Conservation (phyloP, 2,888 invertebrate species). For the Erannis defoliaria region DNA sequence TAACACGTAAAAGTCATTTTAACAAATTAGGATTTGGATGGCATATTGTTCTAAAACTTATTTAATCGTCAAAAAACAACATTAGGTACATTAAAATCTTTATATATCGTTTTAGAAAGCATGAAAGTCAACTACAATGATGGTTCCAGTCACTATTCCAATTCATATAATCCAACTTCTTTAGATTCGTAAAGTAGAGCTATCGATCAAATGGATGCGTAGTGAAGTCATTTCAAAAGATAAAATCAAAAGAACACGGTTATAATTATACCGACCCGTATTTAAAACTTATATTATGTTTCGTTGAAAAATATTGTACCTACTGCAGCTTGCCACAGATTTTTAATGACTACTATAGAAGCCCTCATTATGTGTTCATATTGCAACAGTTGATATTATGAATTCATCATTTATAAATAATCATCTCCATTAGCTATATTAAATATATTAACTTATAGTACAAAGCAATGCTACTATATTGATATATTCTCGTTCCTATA, state of each 20-base stretch:
- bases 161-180: conserved; percentile 26
- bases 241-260: conserved; percentile 42
- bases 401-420: background rate
- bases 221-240: conserved; percentile 46
- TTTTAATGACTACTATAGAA: conserved; percentile 3
- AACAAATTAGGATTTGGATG: no score
- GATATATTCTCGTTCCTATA: no score
- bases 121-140: conserved; percentile 5
- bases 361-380: background rate
- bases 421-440: no score
- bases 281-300: conserved; percentile 30
- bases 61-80: background rate
- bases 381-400: background rate
- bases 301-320: conserved; percentile 11
- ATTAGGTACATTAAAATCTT: no score
- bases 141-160: conserved; percentile 33
- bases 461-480: no score
- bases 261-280: conserved; percentile 39
- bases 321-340: conserved; percentile 4
- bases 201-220: conserved; percentile 47
- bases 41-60: background rate
- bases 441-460: no score
- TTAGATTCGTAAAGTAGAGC: conserved; percentile 41
- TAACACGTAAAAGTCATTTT: no score
- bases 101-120: no score